Evolutionary conservation across 2,113 vertebrate genomes (phyloP), one percentile per base, ranked within the genome.

Genomic region (Scomber japonicus): DNA sequence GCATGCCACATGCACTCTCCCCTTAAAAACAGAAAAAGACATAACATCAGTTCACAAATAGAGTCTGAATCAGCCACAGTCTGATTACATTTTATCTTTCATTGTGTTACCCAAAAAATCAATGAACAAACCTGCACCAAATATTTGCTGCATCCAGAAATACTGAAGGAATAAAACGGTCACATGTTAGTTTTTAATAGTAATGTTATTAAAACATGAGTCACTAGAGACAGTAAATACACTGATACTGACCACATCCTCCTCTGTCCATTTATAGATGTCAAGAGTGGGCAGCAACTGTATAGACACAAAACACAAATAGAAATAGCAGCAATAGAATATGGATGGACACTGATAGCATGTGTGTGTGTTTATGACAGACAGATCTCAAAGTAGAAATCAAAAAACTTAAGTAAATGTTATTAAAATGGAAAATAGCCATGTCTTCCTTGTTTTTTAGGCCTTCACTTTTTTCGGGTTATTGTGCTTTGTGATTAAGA

Each of bases 251-350:
- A 99, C 98, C 97, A 99, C 98, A 69, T 99, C 96, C 65, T 98
- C 97, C 88, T 99, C 97, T 0, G 96, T 97, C 98, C 98, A 99
- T 1, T 96, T 91, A 81, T 96, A 95, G 86, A 99, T 98, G 90
- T 98, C 97, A 91, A 98, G 96, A 73, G 96, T 97, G 81, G 98
- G 98, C 90, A 99, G 96, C 95, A 99, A 90, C 98, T 99, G 95
- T 17, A 57, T 82, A 82, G 94, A 91, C 72, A 94, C 91, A 96
- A 55, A 95, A 86, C 91, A 93, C 89, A 75, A 54, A 64, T 3
- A 76, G 15, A 71, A 75, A 14, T 75, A 57, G 27, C 27, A 75
- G 35, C 54, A 81, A 35, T 5, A 71, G 53, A 57, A 65, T 2
- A 19, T 72, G 40, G 45, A 70, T 21, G 30, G 14, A 67, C 31